Base-by-base conservation (phyloP, 2,888 invertebrate species). In the Lysandra bellargus region DNA sequence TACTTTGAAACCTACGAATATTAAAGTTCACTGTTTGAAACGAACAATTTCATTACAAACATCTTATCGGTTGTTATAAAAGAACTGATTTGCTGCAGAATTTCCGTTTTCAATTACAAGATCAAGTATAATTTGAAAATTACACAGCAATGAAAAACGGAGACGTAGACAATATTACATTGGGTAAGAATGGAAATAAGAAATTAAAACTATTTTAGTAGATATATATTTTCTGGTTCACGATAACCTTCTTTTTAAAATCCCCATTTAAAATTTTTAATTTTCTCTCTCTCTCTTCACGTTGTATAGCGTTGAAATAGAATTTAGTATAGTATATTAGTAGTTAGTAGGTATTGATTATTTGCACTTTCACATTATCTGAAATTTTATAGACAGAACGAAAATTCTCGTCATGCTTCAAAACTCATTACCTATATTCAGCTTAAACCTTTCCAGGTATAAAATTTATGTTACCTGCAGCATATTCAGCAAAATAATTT, bases 91-190 rank as follows among this genome's bases (percentile, higher is more conserved):
- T 17, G 37, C 69, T 69, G 69, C 64, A 30, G 9, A 64, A 64
- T 64, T 64, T 30, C 12, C 12, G 3, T 14, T 30, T 69, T 6
- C 69, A 69, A 69, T 69, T 37, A 14, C 4, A 69, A 69, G 37
- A 69, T 69, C 37, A 69, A 69, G 37, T 37, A 69, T 17, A 37
- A 69, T 69, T 69, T 69, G 33, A 69, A 69, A 37, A 69, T 17
- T 69, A 69, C 17, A 69, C 69, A 69, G 5, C 4, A 1, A 69
- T 69, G 69, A 17, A 69, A 37, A 69, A 69, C 17, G 69, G 64
- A 69, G 64, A 69, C 33, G 69, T 33, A 17, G 69, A 69, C 37
- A 69, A 69, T 37, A 69, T 69, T 37, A 14, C 33, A 37, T 5
- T 69, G 14, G 69, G 69, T 69, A 37, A 69, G 33, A 69, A 37